A percentile compares a stretch with the other conserved stretches of the same genome.
Conservation (phyloP, 37 sponge, comb jelly and placozoan genomes). For the Eunapius fragilis region DNA sequence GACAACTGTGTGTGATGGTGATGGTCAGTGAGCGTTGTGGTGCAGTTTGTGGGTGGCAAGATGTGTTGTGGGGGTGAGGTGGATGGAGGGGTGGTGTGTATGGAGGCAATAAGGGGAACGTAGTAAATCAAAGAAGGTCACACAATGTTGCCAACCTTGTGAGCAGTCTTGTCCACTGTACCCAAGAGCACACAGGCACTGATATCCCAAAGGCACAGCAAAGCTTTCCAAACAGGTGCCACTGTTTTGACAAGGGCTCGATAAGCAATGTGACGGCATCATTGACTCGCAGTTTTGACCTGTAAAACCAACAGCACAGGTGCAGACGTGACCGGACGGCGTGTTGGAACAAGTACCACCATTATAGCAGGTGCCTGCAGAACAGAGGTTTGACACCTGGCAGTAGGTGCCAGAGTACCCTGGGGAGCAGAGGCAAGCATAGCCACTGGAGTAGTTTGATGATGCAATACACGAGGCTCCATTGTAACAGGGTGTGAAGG, state of each 20-base stretch:
- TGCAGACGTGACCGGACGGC: slow-evolving; percentile 29
- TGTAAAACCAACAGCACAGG: slow-evolving; percentile 29
- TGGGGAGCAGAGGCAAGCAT: slow-evolving; percentile 40
- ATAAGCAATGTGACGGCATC: slow-evolving; percentile 8
- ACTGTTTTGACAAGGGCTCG: background rate
- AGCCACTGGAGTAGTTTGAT: slow-evolving; percentile 13
- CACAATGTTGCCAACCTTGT: background rate
- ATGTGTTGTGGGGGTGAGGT: background rate
- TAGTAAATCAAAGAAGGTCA: background rate
- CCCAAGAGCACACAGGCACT: slow-evolving; percentile 16
- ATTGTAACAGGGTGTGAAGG: slow-evolving; percentile 28
- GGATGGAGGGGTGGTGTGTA: no score
- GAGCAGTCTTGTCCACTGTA: slow-evolving; percentile 26
- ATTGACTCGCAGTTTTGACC: slow-evolving; percentile 43
- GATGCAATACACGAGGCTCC: slow-evolving; percentile 38
- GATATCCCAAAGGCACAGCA: slow-evolving; percentile 2
- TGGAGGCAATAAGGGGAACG: no score
- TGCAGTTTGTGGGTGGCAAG: background rate
- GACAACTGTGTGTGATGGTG: background rate
- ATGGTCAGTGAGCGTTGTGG: no score
- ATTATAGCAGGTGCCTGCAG: slow-evolving; percentile 26
- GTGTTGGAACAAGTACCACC: slow-evolving; percentile 28
- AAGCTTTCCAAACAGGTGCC: slow-evolving; percentile 3
- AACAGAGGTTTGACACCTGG: slow-evolving; percentile 13
- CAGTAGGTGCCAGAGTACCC: slow-evolving; percentile 40